Conservation (phyloP, 2,113 vertebrate species). For the Melanerpes formicivorus region DNA sequence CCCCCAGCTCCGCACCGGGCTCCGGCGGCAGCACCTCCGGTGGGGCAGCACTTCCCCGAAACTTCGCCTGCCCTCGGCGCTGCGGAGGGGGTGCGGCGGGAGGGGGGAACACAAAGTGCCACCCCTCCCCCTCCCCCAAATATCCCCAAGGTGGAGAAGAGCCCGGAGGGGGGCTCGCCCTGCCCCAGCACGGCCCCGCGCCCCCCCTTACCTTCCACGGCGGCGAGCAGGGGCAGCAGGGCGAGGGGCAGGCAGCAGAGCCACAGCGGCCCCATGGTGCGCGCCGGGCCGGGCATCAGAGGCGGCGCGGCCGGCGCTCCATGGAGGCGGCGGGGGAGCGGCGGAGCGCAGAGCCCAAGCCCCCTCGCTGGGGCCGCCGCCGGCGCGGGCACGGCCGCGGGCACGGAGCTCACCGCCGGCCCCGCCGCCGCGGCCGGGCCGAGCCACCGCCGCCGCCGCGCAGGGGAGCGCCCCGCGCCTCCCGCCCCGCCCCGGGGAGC, state of each 20-base stretch:
- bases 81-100: neutral
- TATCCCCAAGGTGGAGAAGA: no score
- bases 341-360: no score
- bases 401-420: no score
- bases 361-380: no score
- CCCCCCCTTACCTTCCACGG: constrained; percentile 72
- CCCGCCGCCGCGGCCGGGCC: no score
- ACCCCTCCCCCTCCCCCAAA: neutral
- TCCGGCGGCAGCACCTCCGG: constrained; percentile 48
- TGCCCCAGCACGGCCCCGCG: neutral
- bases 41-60: constrained; percentile 62
- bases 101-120: neutral
- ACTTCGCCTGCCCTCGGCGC: constrained; percentile 56
- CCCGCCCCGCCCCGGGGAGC: no score
- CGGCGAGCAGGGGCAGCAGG: constrained; percentile 72
- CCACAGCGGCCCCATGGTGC: constrained; percentile 69
- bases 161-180: neutral
- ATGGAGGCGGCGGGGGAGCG: no score
- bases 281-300: constrained; percentile 10
- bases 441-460: no score
- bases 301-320: constrained; percentile 45
- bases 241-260: constrained; percentile 69
- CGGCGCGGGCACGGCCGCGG: no score
- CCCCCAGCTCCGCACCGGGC: neutral
- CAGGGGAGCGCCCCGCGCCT: no score